Percentiles rank a stretch among this genome's conserved stretches.
phyloP scores from a whole-genome alignment of 2,113 vertebrate species.

The Rhipidura dahli region DNA sequence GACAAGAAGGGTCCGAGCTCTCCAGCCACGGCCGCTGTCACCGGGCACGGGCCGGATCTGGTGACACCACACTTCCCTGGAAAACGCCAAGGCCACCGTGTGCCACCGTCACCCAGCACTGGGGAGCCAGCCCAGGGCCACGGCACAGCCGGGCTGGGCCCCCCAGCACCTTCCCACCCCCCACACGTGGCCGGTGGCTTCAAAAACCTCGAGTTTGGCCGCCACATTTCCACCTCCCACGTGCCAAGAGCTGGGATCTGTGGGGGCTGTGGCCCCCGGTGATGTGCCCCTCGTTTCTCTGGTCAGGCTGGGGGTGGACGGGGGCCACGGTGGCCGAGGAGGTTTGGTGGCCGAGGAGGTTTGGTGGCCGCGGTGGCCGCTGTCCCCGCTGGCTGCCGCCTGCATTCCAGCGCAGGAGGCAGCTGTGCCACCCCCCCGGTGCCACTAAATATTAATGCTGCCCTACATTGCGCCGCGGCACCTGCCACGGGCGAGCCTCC shows the following conservation, averaged over 20 bases:
- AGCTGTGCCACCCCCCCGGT: not conserved
- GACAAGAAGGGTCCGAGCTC: rapidly evolving
- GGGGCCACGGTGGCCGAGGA: rapidly evolving
- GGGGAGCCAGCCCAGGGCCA: rapidly evolving
- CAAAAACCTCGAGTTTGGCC: not conserved
- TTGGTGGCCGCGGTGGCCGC: not conserved
- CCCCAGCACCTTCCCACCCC: not conserved
- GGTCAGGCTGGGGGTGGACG: rapidly evolving
- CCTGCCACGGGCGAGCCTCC: not conserved
- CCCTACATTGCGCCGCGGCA: constrained; percentile 34
- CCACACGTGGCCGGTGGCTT: rapidly evolving
- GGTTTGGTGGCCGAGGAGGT: rapidly evolving
- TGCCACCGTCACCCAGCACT: rapidly evolving
- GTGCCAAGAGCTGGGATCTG: rapidly evolving
- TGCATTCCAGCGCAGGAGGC: constrained; percentile 41
- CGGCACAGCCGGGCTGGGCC: not conserved
- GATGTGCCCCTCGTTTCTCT: rapidly evolving
- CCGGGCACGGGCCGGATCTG: not conserved
- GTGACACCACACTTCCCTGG: not conserved
- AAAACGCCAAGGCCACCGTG: rapidly evolving
- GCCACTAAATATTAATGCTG: constrained; percentile 51
- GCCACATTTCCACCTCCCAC: rapidly evolving
- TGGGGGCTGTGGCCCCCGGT: not conserved
- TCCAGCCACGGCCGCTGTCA: rapidly evolving
- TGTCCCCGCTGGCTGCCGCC: not conserved